These are phyloP conservation scores for Diaphora mendica DNA, from an alignment of 2,888 invertebrate species.

Conservation along the genomic window DNA sequence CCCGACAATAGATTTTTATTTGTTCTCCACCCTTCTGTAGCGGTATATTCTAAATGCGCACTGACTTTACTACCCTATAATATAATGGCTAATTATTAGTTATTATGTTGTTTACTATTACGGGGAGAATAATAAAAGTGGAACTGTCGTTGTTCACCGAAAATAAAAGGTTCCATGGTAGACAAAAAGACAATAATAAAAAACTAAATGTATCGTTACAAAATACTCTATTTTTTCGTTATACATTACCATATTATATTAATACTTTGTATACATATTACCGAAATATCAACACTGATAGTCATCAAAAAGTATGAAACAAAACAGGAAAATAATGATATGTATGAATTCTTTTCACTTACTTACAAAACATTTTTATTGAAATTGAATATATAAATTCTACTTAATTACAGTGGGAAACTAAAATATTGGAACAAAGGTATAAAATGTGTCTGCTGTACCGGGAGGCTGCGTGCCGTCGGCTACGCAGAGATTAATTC, in stretches of 20 bases:
- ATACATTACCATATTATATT: no score
- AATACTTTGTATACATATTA: no score
- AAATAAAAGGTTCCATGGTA: not conserved
- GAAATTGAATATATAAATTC: not conserved
- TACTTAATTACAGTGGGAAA: not conserved
- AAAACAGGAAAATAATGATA: not conserved
- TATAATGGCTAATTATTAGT: constrained; percentile 28
- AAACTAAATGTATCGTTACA: no score
- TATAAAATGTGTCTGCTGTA: constrained; percentile 4
- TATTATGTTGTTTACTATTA: not conserved
- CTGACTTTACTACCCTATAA: constrained; percentile 18
- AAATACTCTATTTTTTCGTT: not conserved
- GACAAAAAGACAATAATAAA: not conserved
- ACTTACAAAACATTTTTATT: not conserved
- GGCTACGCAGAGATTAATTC: constrained; percentile 66
- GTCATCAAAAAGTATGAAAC: not conserved
- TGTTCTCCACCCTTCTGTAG: constrained; percentile 35
- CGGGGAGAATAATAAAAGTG: no score
- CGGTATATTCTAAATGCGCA: constrained; percentile 11
- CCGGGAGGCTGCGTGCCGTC: constrained; percentile 38
- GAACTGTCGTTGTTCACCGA: not conserved
- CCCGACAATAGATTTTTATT: constrained; percentile 49
- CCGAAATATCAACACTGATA: no score
- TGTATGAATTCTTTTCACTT: not conserved
- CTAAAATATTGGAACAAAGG: not conserved